Evolutionary conservation across 2,888 invertebrate species (phyloP).

Genomic region (Drosophila greeni): DNA sequence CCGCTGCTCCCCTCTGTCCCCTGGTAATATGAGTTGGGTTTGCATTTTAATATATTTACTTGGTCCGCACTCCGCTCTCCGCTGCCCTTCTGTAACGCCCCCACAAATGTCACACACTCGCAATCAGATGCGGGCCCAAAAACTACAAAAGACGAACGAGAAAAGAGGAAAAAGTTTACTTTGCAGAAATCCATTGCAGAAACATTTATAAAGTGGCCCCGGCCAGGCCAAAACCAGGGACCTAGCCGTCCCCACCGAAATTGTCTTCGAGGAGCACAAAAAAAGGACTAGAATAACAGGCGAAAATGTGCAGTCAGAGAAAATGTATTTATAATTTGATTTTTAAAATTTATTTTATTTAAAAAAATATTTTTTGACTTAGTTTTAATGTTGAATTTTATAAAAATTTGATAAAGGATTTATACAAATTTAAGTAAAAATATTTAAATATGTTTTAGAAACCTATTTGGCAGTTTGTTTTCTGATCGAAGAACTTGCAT

Average conservation of each 20-base stretch:
- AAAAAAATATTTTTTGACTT: neutral
- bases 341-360: neutral
- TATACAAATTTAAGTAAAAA: neutral
- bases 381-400: neutral
- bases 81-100: neutral
- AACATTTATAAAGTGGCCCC: constrained; percentile 73
- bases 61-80: constrained; percentile 36
- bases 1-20: constrained; percentile 9
- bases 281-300: constrained; percentile 50
- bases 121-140: constrained; percentile 71
- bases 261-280: constrained; percentile 43
- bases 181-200: constrained; percentile 72
- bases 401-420: neutral
- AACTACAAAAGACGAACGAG: constrained; percentile 60
- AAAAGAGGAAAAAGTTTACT: constrained; percentile 66
- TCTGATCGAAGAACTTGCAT: neutral
- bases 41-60: constrained; percentile 73
- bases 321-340: neutral
- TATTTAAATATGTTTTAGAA: neutral
- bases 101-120: constrained; percentile 63
- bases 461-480: neutral
- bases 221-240: constrained; percentile 19
- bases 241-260: constrained; percentile 16
- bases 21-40: constrained; percentile 72
- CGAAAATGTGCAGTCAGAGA: constrained; percentile 22